Evolutionary conservation across 1,140 invertebrate genomes (phyloP), one percentile per base, ranked within the genome.

Genomic region (Gonatopus flavifemur): DNA sequence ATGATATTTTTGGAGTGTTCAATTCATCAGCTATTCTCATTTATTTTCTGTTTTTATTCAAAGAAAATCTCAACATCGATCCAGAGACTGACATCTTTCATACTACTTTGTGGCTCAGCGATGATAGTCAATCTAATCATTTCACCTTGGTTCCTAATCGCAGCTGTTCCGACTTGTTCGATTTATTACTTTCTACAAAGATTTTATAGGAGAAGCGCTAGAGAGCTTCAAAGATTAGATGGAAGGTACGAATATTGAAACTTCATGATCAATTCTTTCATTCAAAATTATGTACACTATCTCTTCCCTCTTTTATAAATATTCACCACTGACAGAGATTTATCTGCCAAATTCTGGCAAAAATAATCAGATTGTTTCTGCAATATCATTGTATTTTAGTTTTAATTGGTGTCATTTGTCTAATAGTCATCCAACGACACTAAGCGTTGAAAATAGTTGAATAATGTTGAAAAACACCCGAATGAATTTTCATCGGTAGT

Each of bases 11-110:
- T n/a, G n/a, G n/a, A n/a, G n/a, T n/a, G n/a, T n/a, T n/a, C n/a
- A n/a, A n/a, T n/a, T n/a, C n/a, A n/a, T n/a, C n/a, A n/a, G n/a
- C n/a, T n/a, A 25, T n/a, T n/a, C n/a, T n/a, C 4, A 5, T 18
- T 40, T 22, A 10, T 30, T 32, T 40, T 31, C 16, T 41, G 49
- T 44, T 52, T 56, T 53, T 49, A 50, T 58, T 68, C 77, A 9
- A 70, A 91, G 88, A 91, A 91, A 86, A 80, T 92, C 24, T 84
- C 86, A 8, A 87, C 84, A 25, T 85, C 88, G 2, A 82, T 90
- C 41, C 86, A 88, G 60, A 80, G 88, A 22, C 79, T 90, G 61
- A 75, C 85, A 12, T 87, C 88, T 62, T 87, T 91, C 54, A 77
- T 84, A 1, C 74, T 91, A 16, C 72, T 91, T 1, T 91, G 89